Conservation (phyloP, 2,797 vertebrate species). For the Allobates femoralis region DNA sequence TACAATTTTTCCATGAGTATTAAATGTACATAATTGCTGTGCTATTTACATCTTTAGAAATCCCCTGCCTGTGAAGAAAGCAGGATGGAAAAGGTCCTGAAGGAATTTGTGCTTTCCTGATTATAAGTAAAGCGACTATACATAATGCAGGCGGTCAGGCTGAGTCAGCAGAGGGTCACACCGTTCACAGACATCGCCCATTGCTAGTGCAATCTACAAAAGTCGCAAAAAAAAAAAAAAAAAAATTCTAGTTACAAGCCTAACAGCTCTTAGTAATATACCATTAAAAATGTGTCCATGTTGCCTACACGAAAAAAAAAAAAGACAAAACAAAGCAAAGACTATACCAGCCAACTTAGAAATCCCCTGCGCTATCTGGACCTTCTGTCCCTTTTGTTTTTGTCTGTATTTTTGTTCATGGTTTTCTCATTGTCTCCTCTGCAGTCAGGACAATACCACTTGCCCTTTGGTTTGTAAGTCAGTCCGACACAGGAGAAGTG, state of each 20-base stretch:
- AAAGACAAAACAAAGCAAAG: constrained; percentile 66
- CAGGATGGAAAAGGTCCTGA: not conserved
- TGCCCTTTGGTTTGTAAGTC: constrained; percentile 98
- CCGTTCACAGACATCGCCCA: not conserved
- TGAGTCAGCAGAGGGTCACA: too few relatives aligned
- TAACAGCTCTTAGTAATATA: constrained; percentile 78
- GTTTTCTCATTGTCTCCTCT: constrained; percentile 98
- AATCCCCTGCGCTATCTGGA: constrained; percentile 89
- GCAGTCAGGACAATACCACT: constrained; percentile 98
- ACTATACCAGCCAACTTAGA: constrained; percentile 39
- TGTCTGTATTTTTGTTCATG: constrained; percentile 97
- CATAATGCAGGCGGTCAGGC: not conserved
- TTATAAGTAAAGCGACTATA: not conserved
- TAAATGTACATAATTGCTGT: not conserved
- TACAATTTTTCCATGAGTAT: not conserved
- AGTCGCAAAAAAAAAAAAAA: not conserved
- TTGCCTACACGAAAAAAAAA: constrained; percentile 76
- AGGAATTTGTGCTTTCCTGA: not conserved
- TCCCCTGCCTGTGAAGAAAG: not conserved
- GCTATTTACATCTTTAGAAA: not conserved
- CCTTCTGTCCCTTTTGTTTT: constrained; percentile 94
- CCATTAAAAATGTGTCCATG: constrained; percentile 85
- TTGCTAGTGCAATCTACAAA: constrained; percentile 11
- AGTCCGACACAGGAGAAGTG: constrained; percentile 97
- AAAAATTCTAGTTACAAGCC: not conserved